phyloP scores from a whole-genome alignment of 2,113 vertebrate species.

The Anguilla japonica region DNA sequence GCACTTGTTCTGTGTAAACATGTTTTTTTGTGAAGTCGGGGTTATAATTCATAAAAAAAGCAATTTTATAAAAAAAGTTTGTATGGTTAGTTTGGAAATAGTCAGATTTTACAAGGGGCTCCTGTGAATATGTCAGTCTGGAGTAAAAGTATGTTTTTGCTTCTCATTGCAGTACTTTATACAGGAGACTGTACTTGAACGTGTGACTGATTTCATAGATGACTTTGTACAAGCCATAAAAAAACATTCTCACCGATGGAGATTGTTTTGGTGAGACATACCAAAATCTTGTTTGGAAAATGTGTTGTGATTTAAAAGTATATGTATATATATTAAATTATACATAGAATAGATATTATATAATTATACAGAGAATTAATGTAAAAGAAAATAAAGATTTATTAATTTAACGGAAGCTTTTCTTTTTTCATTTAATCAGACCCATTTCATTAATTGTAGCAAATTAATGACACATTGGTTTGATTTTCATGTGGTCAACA shows the following conservation, averaged over 20 bases:
- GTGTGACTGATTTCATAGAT: not conserved
- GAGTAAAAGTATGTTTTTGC: not conserved
- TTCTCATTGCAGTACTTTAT: not conserved
- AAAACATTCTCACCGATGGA: not conserved
- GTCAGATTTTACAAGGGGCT: constrained; percentile 63
- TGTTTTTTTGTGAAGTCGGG: constrained; percentile 42
- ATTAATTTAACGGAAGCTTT: not conserved
- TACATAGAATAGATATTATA: constrained; percentile 2
- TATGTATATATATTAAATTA: not conserved
- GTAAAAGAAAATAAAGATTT: constrained; percentile 23
- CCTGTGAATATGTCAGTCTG: not conserved
- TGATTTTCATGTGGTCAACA: not conserved
- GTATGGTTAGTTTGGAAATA: constrained; percentile 47
- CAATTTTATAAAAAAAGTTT: constrained; percentile 31
- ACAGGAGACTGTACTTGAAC: not conserved
- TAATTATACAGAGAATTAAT: constrained; percentile 9
- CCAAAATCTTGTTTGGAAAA: not conserved
- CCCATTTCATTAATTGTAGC: not conserved
- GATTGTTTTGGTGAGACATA: not conserved
- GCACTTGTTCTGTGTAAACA: constrained; percentile 43
- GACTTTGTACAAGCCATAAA: constrained; percentile 1
- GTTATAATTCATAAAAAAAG: constrained; percentile 23
- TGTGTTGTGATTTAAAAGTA: not conserved
- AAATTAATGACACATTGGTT: not conserved
- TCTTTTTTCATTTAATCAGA: not conserved